A percentile compares a stretch with the other conserved stretches of the same genome.
phyloP scores from a whole-genome alignment of 2,888 invertebrate species.

The Germaria angustata region DNA sequence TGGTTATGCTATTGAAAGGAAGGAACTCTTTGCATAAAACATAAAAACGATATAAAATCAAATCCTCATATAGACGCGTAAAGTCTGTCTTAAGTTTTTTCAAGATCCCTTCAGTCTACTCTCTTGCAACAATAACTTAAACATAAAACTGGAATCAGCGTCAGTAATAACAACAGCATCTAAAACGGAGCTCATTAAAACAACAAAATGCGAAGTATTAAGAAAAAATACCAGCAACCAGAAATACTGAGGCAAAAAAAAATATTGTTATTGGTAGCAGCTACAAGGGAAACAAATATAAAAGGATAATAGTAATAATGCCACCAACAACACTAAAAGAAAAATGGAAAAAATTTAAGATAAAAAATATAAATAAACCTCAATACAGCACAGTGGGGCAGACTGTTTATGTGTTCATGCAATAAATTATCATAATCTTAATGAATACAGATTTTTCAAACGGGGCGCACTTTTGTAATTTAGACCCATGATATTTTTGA shows the following conservation, averaged over 20 bases:
- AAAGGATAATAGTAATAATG: constrained; percentile 27
- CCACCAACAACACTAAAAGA: neutral
- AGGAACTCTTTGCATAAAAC: no score
- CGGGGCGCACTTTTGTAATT: no score
- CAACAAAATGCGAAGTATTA: constrained; percentile 19
- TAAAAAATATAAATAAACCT: neutral
- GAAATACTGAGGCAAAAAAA: neutral
- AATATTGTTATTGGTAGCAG: constrained; percentile 1
- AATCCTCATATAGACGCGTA: no score
- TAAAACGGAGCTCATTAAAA: constrained; percentile 55
- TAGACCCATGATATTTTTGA: no score
- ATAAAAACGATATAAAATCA: no score
- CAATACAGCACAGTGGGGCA: neutral
- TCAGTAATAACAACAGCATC: constrained; percentile 17
- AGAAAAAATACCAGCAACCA: neutral
- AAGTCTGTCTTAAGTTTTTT: no score
- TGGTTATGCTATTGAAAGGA: no score
- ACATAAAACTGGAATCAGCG: constrained; percentile 8
- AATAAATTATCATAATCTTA: no score
- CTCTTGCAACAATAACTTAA: neutral
- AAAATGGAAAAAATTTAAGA: neutral
- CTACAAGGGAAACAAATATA: constrained; percentile 33
- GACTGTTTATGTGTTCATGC: no score
- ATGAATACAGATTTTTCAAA: no score
- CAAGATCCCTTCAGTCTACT: neutral